Conservation (phyloP, 1,140 invertebrate genomes). For the Maniola jurtina region DNA sequence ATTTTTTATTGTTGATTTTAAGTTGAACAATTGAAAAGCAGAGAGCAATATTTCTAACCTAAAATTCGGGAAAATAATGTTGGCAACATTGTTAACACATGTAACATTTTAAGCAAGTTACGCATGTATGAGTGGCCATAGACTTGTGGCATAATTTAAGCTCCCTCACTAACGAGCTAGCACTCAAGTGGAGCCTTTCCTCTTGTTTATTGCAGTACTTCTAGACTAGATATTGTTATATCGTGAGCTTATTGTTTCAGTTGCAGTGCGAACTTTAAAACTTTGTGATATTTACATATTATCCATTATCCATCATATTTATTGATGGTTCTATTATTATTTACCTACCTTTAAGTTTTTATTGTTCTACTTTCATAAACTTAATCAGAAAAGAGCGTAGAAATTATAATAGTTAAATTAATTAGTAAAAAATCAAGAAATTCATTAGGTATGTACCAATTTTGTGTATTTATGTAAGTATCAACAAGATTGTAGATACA, state of each 20-base stretch:
- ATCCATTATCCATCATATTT: too few species aligned
- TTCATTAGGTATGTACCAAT: too few species aligned
- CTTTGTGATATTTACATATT: not conserved
- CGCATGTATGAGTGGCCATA: conserved; percentile 53
- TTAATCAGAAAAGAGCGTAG: too few species aligned
- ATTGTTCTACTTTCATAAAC: too few species aligned
- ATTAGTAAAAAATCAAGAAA: too few species aligned
- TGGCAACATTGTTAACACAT: conserved; percentile 20
- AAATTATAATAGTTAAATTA: too few species aligned
- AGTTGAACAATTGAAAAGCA: not conserved
- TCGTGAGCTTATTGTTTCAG: conserved; percentile 39
- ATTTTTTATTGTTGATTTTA: not conserved
- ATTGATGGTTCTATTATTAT: too few species aligned
- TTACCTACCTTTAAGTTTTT: too few species aligned
- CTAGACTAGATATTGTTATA: conserved; percentile 62
- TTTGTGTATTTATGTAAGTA: too few species aligned
- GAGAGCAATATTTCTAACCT: conserved; percentile 1
- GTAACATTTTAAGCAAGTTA: conserved; percentile 45
- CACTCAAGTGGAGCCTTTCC: conserved; percentile 53
- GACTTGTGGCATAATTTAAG: conserved; percentile 64
- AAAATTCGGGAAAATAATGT: conserved; percentile 12
- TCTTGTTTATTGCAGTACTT: conserved; percentile 51
- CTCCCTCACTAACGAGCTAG: conserved; percentile 67
- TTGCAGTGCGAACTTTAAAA: conserved; percentile 2
- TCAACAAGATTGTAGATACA: too few species aligned